Conservation (phyloP, 2,797 vertebrate species). For the Characodon lateralis region DNA sequence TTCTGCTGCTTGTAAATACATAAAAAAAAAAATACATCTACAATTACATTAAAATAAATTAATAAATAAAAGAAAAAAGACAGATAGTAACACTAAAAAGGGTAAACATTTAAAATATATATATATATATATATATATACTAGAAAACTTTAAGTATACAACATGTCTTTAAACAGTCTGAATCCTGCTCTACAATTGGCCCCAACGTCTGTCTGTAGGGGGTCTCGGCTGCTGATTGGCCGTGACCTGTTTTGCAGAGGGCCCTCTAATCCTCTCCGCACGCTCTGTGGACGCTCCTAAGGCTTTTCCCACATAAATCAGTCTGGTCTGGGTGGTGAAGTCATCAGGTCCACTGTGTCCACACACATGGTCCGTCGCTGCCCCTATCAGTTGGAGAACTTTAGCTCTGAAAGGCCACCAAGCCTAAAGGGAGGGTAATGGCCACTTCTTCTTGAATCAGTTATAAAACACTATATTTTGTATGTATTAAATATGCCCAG, state of each 20-base stretch:
- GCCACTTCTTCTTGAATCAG: slow-evolving; percentile 11
- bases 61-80: neutral
- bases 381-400: slow-evolving; percentile 63
- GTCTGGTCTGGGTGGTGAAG: slow-evolving; percentile 83
- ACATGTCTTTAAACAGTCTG: slow-evolving; percentile 28
- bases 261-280: slow-evolving; percentile 82
- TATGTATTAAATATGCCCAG: neutral
- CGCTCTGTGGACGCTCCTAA: slow-evolving; percentile 77
- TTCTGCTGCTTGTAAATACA: neutral
- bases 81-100: no score
- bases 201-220: slow-evolving; percentile 66
- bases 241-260: slow-evolving; percentile 74
- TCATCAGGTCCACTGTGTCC: slow-evolving; percentile 81
- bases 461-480: neutral
- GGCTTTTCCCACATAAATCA: slow-evolving; percentile 87
- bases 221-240: slow-evolving; percentile 78
- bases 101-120: neutral
- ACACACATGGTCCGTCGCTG: slow-evolving; percentile 77
- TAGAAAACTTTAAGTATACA: neutral
- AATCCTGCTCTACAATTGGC: slow-evolving; percentile 71
- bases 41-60: neutral
- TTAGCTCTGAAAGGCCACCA: slow-evolving; percentile 57
- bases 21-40: neutral
- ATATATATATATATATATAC: neutral
- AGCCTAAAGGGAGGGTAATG: slow-evolving; percentile 36